Evolutionary conservation across 53 echinoderm and acorn worm species (phyloP).

Genomic region (Holothuria leucospilota): DNA sequence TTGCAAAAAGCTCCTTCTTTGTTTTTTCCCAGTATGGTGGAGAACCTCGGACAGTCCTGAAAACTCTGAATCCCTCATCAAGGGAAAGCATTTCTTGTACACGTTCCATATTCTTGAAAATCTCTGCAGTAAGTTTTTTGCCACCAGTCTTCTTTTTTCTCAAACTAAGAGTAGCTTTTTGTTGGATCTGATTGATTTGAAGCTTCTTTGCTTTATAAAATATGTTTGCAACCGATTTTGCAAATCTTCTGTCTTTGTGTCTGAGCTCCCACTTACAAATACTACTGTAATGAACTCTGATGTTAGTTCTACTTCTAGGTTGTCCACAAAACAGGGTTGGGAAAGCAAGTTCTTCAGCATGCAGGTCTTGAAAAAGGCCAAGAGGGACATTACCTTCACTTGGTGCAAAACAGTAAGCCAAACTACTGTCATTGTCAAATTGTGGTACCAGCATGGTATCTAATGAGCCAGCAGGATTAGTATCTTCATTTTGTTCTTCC

Average conservation of each 20-base stretch:
- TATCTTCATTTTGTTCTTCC: slow-evolving; percentile 32
- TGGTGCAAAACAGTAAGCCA: slow-evolving; percentile 21
- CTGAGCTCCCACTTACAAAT: too few relatives aligned
- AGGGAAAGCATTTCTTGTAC: too few relatives aligned
- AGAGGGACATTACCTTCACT: slow-evolving; percentile 29
- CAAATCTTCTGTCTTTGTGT: too few relatives aligned
- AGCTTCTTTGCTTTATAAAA: neutral
- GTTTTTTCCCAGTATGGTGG: slow-evolving; percentile 74
- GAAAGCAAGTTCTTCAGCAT: slow-evolving; percentile 31
- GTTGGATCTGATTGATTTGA: neutral
- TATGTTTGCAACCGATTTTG: too few relatives aligned
- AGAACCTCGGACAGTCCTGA: slow-evolving; percentile 60
- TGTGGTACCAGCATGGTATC: slow-evolving; percentile 48
- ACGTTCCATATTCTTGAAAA: neutral
- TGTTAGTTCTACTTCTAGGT: too few relatives aligned
- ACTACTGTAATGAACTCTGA: too few relatives aligned
- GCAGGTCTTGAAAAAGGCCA: slow-evolving; percentile 36
- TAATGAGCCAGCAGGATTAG: slow-evolving; percentile 24
- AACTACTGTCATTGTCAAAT: neutral
- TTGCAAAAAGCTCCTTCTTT: slow-evolving; percentile 70
- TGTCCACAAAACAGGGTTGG: too few relatives aligned
- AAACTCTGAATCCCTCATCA: slow-evolving; percentile 62
- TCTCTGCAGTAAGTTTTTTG: neutral
- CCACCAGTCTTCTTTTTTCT: neutral
- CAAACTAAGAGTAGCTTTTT: too few relatives aligned